These are phyloP conservation scores for Lycaon pictus DNA, from an alignment of 2,113 vertebrate genomes.

Conservation along the genomic window DNA sequence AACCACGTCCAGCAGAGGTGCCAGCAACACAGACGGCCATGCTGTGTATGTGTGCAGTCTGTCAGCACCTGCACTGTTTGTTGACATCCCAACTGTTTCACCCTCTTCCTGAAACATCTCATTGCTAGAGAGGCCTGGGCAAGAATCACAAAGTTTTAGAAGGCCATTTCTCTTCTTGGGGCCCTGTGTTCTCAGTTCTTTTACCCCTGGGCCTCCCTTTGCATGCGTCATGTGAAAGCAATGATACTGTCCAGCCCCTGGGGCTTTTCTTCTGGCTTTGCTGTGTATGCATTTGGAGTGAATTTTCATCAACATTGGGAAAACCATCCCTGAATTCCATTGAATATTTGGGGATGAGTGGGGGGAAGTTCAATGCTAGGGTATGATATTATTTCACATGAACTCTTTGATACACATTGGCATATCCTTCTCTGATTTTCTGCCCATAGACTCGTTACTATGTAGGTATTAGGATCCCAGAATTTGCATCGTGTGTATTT, in stretches of 20 bases:
- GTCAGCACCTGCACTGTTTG: fast-evolving
- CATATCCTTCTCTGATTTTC: neutral
- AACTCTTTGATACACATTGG: fast-evolving
- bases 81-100: neutral
- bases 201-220: too few relatives aligned
- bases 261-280: neutral
- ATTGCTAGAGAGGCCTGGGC: fast-evolving
- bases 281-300: neutral
- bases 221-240: neutral
- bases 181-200: neutral
- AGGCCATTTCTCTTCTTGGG: too few relatives aligned
- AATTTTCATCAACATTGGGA: neutral
- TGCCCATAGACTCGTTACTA: too few relatives aligned
- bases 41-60: too few relatives aligned
- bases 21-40: fast-evolving
- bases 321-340: neutral
- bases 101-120: neutral
- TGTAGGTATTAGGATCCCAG: neutral
- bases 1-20: neutral
- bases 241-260: neutral
- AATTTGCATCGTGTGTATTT: too few relatives aligned
- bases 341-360: neutral
- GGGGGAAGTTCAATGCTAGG: neutral
- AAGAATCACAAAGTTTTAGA: fast-evolving
- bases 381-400: fast-evolving